Conservation (phyloP, 2,888 invertebrate genomes). For the Cetonia aurata region DNA sequence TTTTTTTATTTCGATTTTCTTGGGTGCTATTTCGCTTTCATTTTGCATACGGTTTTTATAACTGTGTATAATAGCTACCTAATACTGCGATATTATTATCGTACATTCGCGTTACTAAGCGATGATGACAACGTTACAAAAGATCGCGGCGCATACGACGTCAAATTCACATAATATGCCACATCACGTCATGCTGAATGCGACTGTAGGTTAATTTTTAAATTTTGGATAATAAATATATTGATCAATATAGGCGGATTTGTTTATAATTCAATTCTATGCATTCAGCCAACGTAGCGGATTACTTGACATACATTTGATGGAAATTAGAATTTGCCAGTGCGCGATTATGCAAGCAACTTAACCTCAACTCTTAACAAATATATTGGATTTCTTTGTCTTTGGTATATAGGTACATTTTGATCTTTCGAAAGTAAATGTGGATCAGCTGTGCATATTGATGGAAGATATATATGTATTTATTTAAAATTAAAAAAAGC, state of each 20-base stretch:
- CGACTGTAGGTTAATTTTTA: background rate
- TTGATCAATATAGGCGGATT: no score
- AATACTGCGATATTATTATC: background rate
- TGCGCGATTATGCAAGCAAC: background rate
- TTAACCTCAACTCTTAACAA: background rate
- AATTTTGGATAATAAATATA: no score
- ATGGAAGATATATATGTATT: no score
- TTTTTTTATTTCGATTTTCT: background rate
- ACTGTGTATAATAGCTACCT: background rate
- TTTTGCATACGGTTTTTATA: background rate
- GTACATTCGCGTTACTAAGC: conserved; percentile 5
- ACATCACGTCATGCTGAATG: conserved; percentile 24
- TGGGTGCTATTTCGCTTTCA: background rate
- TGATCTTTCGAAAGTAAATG: no score
- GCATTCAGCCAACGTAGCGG: background rate
- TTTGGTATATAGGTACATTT: no score
- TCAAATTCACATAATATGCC: conserved; percentile 18
- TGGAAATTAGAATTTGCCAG: background rate
- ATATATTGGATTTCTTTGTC: no score
- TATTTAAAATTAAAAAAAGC: no score
- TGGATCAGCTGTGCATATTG: no score
- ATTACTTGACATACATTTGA: conserved; percentile 17
- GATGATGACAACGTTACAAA: background rate
- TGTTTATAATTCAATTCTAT: no score
- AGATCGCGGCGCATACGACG: conserved; percentile 8